A percentile compares a stretch with the other conserved stretches of the same genome.
Evolutionary conservation across 2,113 vertebrate genomes (phyloP).

Genomic region (Poeciliopsis retropinna): DNA sequence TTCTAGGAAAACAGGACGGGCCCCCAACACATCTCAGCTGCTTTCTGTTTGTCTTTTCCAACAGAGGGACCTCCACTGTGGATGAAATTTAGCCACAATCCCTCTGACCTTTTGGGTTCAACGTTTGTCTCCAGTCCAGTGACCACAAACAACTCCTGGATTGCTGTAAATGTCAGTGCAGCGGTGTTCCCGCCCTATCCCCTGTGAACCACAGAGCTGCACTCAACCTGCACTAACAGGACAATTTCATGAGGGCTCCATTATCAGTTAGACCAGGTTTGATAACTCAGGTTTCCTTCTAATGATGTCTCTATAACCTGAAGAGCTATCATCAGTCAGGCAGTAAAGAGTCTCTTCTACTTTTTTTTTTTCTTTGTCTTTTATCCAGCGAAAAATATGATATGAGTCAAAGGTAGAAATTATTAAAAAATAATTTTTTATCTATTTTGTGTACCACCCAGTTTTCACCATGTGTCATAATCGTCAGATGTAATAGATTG

Average conservation of each 20-base stretch:
- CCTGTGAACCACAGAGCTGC: slow-evolving; percentile 67
- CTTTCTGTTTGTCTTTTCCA: slow-evolving; percentile 79
- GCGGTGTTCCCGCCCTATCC: slow-evolving; percentile 60
- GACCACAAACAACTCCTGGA: slow-evolving; percentile 78
- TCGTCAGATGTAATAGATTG: slow-evolving; percentile 68
- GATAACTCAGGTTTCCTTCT: slow-evolving; percentile 50
- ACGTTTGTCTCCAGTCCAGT: slow-evolving; percentile 78
- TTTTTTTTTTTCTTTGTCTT: neutral
- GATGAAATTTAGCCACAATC: slow-evolving; percentile 75
- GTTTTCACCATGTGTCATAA: slow-evolving; percentile 57
- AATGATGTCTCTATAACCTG: slow-evolving; percentile 17
- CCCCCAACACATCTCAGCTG: slow-evolving; percentile 63
- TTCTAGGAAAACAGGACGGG: slow-evolving; percentile 53
- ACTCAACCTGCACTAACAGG: slow-evolving; percentile 73
- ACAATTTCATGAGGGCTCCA: slow-evolving; percentile 67
- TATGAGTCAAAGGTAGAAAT: neutral
- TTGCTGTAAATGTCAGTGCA: slow-evolving; percentile 80
- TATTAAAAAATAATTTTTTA: slow-evolving; percentile 12
- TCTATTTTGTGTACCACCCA: slow-evolving; percentile 42
- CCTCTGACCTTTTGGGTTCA: slow-evolving; percentile 68
- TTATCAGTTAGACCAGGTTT: slow-evolving; percentile 57
- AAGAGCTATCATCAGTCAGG: slow-evolving; percentile 1
- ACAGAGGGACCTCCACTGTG: slow-evolving; percentile 73
- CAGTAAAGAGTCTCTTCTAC: neutral
- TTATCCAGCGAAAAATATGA: neutral